A percentile compares a stretch with the other conserved stretches of the same genome.
These are phyloP conservation scores for Gyps fulvus DNA, from an alignment of 2,113 vertebrate species.

Conservation along the genomic window DNA sequence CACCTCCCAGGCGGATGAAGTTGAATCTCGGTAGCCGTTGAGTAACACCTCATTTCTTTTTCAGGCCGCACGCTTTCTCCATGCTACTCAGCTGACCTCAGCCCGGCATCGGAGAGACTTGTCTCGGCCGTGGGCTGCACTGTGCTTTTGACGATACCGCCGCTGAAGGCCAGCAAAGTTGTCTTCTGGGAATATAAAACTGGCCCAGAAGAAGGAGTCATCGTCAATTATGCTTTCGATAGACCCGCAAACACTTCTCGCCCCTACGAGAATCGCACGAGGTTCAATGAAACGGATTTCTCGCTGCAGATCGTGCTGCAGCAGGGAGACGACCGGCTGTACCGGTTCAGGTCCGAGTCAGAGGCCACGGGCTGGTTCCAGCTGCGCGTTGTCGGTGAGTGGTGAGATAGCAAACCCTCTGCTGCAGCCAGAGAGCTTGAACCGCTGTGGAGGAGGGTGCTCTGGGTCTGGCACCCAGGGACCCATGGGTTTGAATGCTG, in stretches of 20 bases:
- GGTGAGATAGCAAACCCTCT: accelerated
- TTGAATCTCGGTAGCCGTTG: accelerated
- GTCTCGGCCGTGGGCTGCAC: constrained; percentile 32
- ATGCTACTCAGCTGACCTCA: background rate
- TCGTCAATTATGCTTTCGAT: background rate
- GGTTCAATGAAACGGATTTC: background rate
- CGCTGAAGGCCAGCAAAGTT: accelerated
- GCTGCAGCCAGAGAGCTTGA: background rate
- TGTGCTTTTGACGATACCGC: accelerated
- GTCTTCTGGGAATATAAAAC: background rate
- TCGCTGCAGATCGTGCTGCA: constrained; percentile 3
- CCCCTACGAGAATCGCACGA: background rate
- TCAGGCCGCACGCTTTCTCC: background rate
- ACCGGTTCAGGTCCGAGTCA: background rate
- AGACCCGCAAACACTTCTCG: background rate
- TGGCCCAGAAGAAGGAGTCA: background rate
- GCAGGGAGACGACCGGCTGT: background rate
- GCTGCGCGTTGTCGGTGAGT: background rate
- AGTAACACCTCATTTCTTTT: accelerated
- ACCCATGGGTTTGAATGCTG: accelerated
- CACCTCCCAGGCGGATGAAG: accelerated
- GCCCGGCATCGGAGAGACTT: background rate
- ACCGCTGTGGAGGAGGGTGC: background rate
- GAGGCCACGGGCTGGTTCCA: background rate
- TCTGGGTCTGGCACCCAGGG: accelerated